Evolutionary conservation across 2,113 vertebrate genomes (phyloP), one percentile per base, ranked within the genome.

Genomic region (Rutilus rutilus): DNA sequence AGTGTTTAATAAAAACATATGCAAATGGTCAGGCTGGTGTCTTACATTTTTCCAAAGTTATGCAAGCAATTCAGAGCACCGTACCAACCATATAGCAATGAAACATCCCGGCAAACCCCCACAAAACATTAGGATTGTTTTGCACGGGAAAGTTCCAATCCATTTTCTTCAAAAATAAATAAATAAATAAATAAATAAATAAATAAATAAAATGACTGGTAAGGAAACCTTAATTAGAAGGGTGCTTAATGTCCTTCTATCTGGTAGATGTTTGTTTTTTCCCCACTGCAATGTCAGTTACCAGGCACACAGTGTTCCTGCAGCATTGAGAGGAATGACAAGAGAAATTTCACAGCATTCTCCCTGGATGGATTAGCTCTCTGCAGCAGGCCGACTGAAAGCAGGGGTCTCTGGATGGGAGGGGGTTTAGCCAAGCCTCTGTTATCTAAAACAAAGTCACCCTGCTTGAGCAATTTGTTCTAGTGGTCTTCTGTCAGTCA

Each of bases 401-500:
- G 75, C 75, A 6, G 50, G 47, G 74, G 17, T 77, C 47, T 77
- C 47, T 30, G 50, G 27, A 77, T 54, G 4, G 25, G 74, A 27
- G 73, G 73, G n/a, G 75, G 27, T 6, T 54, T 54, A 77, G 45
- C 50, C 25, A 57, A 77, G 75, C 75, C 50, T 77, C 50, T 23
- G 15, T 77, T 77, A 11, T 57, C 25, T 77, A 15, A 77, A 77
- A 77, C 75, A 57, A 54, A 77, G 75, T 54, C 47, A 77, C 75
- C 50, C 75, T 5, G 50, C 75, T 77, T 5, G 50, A 77, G 75
- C 47, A 77, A 77, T 77, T 57, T 77, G 75, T 57, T 77, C 75
- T 77, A 54, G 75, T 21, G 17, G 75, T 77, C 75, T 54, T 57
- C 75, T 77, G 75, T 77, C 75, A 57, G 75, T 77, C 75, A 77